Conservation (phyloP, 2,113 vertebrate species). For the Pongo abelii region DNA sequence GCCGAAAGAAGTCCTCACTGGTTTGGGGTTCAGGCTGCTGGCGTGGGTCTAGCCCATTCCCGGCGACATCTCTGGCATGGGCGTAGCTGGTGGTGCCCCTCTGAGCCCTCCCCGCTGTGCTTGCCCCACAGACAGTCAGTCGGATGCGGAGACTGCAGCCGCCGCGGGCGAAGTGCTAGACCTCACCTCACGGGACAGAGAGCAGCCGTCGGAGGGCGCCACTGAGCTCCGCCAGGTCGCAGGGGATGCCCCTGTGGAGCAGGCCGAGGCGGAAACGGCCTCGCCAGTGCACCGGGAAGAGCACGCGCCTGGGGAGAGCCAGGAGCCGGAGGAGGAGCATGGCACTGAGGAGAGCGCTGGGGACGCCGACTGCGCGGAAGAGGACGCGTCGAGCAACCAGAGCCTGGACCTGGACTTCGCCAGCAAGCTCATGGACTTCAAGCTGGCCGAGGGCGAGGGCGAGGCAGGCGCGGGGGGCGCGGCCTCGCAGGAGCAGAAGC, state of each 20-base stretch:
- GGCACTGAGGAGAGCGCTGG: constrained; percentile 73
- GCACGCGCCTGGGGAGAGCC: constrained; percentile 54
- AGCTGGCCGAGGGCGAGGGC: constrained; percentile 86
- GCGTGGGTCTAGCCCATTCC: neutral
- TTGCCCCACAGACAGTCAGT: constrained; percentile 91
- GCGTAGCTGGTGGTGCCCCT: accelerated
- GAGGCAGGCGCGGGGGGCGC: constrained; percentile 71
- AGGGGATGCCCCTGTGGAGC: constrained; percentile 20
- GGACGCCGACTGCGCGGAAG: constrained; percentile 82
- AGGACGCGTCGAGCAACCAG: constrained; percentile 95
- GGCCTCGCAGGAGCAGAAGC: constrained; percentile 88
- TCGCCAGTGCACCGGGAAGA: constrained; percentile 58
- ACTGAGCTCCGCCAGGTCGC: constrained; percentile 35
- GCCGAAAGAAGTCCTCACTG: neutral
- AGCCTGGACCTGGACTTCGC: constrained; percentile 97
- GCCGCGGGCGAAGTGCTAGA: constrained; percentile 85
- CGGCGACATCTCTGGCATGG: neutral
- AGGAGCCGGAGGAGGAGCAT: constrained; percentile 69
- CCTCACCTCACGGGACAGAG: constrained; percentile 78
- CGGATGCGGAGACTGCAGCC: constrained; percentile 84
- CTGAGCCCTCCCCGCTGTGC: constrained; percentile 66
- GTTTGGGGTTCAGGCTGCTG: neutral
- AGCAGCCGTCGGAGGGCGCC: constrained; percentile 53
- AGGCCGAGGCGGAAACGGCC: neutral
- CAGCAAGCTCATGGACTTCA: constrained; percentile 96